Evolutionary conservation across 1,140 invertebrate genomes (phyloP).

Genomic region (Ceratina australensis): DNA sequence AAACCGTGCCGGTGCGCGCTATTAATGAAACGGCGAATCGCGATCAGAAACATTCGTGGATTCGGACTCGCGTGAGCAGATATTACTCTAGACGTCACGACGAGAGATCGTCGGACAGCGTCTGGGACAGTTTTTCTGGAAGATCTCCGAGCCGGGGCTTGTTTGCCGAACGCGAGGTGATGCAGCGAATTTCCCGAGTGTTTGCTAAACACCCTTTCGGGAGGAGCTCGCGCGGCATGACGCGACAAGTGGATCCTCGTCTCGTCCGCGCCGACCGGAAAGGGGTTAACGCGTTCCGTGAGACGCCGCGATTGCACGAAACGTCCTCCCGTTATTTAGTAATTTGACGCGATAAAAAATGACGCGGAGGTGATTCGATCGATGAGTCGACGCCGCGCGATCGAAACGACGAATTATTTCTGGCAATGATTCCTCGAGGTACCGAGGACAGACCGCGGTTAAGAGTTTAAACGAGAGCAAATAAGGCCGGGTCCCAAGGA

Average conservation of each 20-base stretch:
- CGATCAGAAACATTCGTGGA: too few relatives aligned
- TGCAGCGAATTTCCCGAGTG: slow-evolving; percentile 67
- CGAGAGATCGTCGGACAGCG: not conserved
- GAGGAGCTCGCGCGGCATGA: slow-evolving; percentile 15
- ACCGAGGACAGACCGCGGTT: not conserved
- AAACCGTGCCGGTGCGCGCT: too few relatives aligned
- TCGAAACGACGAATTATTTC: not conserved
- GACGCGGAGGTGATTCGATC: too few relatives aligned
- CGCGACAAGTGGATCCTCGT: slow-evolving; percentile 51
- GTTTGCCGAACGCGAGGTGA: slow-evolving; percentile 64
- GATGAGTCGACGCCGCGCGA: not conserved
- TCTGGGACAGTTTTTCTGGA: slow-evolving; percentile 56
- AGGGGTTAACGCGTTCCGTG: slow-evolving; percentile 51
- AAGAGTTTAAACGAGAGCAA: slow-evolving; percentile 30
- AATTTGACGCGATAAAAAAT: too few relatives aligned
- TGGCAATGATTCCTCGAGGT: not conserved
- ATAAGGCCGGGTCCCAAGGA: not conserved
- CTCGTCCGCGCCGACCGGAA: slow-evolving; percentile 22
- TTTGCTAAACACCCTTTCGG: slow-evolving; percentile 64
- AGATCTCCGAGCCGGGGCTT: slow-evolving; percentile 53
- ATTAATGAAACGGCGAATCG: too few relatives aligned
- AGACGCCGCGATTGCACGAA: not conserved
- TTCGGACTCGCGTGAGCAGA: too few relatives aligned
- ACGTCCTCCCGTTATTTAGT: not conserved
- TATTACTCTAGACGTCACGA: too few relatives aligned